phyloP scores from a whole-genome alignment of 2,888 invertebrate genomes.

The Cephonodes hylas region DNA sequence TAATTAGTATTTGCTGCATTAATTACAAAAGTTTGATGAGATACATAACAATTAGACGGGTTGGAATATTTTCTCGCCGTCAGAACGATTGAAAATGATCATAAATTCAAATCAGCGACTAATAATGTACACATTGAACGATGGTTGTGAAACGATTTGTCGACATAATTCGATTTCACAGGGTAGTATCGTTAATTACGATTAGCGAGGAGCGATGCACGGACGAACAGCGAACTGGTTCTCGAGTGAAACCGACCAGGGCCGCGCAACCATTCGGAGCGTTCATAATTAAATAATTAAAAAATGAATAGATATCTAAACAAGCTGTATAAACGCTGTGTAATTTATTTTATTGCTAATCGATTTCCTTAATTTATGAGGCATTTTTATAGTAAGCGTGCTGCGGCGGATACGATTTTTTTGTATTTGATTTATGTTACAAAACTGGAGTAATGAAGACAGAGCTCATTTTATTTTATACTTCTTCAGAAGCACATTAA shows the following conservation, averaged over 20 bases:
- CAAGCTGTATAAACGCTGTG: conserved; percentile 25
- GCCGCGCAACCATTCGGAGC: conserved; percentile 65
- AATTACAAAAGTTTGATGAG: neutral
- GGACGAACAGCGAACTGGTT: conserved; percentile 61
- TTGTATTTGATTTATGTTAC: conserved; percentile 10
- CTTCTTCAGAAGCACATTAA: neutral
- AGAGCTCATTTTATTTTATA: conserved; percentile 1
- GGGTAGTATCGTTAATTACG: conserved; percentile 70
- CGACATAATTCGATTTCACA: conserved; percentile 71
- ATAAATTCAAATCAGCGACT: conserved; percentile 36
- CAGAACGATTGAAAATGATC: conserved; percentile 29
- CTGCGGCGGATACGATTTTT: conserved; percentile 1
- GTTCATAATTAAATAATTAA: conserved; percentile 26
- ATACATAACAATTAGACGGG: neutral
- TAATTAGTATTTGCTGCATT: neutral
- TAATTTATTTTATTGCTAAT: conserved; percentile 27
- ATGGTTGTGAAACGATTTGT: conserved; percentile 60
- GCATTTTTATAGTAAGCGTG: conserved; percentile 26
- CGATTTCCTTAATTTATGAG: conserved; percentile 28
- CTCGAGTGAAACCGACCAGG: conserved; percentile 65
- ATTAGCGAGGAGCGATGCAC: conserved; percentile 67
- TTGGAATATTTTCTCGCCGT: conserved; percentile 25
- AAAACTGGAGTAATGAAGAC: conserved; percentile 5
- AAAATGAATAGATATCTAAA: conserved; percentile 23
- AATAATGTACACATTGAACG: conserved; percentile 44